Base-by-base conservation (phyloP, 2,888 invertebrate genomes). In the Oscheius myriophilus region DNA sequence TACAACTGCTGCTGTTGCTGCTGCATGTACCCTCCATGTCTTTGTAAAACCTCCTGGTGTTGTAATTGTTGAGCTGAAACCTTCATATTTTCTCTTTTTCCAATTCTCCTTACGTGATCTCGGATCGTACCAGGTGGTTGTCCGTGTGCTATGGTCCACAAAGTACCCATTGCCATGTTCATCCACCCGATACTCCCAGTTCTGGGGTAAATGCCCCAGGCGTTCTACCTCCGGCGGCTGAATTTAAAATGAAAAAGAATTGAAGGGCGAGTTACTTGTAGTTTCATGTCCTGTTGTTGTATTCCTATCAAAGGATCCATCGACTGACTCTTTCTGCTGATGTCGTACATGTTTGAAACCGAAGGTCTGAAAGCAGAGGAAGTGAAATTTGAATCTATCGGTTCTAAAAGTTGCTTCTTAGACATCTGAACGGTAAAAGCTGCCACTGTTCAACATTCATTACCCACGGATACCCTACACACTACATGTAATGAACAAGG, bases 41-140 rank as follows among this genome's bases (percentile, higher is more conserved):
- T 39, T n/a, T 49, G 58, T 1, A 52, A 14, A 51, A 26, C n/a
- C 23, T 41, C 68, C 26, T 42, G 14, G 9, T 63, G 54, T 57
- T 57, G 57, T 9, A 39, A 18, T 42, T 43, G 16, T 39, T 43
- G 64, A 18, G 18, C 21, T 42, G 16, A 55, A 41, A 23, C 53
- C 18, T 49, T 49, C 65, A 52, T 23, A 39, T 46, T n/a, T 51
- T 23, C 23, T 1, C 21, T 42, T 53, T 41, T 21, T 45, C 14
- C 12, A 25, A 2, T 3, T 9, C 61, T 42, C 6, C 53, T 42
- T 45, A 73, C 75, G 23, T 25, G 67, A 65, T 25, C 78, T 68
- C 2, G 78, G 78, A 67, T 78, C 78, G 39, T 55, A 65, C 78
- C 78, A 78, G 2, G 73, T 73, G 3, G 78, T 78, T 2, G 73